A percentile compares a stretch with the other conserved stretches of the same genome.
Evolutionary conservation across 2,888 invertebrate genomes (phyloP).

Genomic region (Zaprionus bogoriensis): DNA sequence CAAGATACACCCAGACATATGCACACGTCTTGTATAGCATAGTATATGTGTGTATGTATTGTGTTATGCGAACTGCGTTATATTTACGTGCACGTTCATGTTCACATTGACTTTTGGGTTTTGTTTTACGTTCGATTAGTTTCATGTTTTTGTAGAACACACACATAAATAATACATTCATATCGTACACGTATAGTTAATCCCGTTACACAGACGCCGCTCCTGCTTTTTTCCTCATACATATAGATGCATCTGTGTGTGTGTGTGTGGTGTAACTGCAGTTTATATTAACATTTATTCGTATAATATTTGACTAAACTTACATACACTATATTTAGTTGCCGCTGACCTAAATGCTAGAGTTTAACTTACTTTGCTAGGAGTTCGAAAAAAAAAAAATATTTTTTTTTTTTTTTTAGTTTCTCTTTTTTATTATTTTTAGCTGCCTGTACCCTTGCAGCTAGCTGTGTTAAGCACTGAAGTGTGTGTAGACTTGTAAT

Average conservation of each 20-base stretch:
- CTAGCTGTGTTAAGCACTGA: neutral
- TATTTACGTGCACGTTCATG: slow-evolving; percentile 20
- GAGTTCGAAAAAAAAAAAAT: slow-evolving; percentile 54
- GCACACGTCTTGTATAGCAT: too few species aligned
- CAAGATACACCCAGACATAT: too few species aligned
- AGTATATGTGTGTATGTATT: slow-evolving; percentile 23
- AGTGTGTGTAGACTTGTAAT: neutral
- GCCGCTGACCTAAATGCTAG: slow-evolving; percentile 41
- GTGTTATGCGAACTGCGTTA: slow-evolving; percentile 37
- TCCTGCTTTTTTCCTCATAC: neutral
- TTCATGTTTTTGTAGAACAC: slow-evolving; percentile 10
- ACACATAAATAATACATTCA: slow-evolving; percentile 23
- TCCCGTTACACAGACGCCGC: neutral
- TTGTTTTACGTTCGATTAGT: slow-evolving; percentile 39
- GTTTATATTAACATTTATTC: slow-evolving; percentile 40
- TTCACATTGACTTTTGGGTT: slow-evolving; percentile 8
- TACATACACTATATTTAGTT: slow-evolving; percentile 35
- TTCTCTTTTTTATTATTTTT: slow-evolving; percentile 17
- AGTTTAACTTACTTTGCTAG: slow-evolving; percentile 64
- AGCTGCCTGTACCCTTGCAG: slow-evolving; percentile 27
- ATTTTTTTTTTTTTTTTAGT: neutral
- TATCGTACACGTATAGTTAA: neutral
- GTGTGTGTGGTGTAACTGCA: slow-evolving; percentile 32
- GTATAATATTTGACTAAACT: slow-evolving; percentile 40
- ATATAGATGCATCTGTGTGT: neutral